Conservation (phyloP, 2,797 vertebrate genomes). For the Tenualosa thibaudeaui region DNA sequence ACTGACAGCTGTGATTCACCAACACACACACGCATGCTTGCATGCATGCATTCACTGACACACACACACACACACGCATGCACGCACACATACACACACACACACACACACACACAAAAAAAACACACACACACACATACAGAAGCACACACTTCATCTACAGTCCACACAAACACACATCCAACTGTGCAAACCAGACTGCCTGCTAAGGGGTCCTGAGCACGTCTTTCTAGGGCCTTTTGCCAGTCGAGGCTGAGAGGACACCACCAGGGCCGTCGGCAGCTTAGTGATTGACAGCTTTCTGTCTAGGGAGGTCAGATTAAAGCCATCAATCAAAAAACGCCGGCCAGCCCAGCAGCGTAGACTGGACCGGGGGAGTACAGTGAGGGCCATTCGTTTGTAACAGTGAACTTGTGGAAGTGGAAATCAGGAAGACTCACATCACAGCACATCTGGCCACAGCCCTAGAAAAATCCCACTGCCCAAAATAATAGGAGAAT, state of each 20-base stretch:
- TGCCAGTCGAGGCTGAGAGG: neutral
- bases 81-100: neutral
- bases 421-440: slow-evolving; percentile 26
- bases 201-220: neutral
- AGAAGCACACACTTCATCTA: neutral
- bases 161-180: neutral
- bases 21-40: neutral
- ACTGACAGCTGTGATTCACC: slow-evolving; percentile 36
- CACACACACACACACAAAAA: neutral
- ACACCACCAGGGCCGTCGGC: slow-evolving; percentile 22
- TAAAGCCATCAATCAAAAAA: slow-evolving; percentile 41
- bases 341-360: neutral
- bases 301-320: slow-evolving; percentile 38
- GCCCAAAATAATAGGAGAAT: slow-evolving; percentile 3
- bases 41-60: neutral
- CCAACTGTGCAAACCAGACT: neutral
- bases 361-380: neutral
- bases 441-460: slow-evolving; percentile 8
- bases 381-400: slow-evolving; percentile 29
- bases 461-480: slow-evolving; percentile 24
- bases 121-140: neutral
- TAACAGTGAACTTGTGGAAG: slow-evolving; percentile 13
- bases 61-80: neutral
- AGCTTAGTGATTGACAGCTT: slow-evolving; percentile 40
- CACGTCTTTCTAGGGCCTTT: neutral